A percentile compares a stretch with the other conserved stretches of the same genome.
phyloP scores from a whole-genome alignment of 2,797 vertebrate species.

The Paedocypris micromegethes region DNA sequence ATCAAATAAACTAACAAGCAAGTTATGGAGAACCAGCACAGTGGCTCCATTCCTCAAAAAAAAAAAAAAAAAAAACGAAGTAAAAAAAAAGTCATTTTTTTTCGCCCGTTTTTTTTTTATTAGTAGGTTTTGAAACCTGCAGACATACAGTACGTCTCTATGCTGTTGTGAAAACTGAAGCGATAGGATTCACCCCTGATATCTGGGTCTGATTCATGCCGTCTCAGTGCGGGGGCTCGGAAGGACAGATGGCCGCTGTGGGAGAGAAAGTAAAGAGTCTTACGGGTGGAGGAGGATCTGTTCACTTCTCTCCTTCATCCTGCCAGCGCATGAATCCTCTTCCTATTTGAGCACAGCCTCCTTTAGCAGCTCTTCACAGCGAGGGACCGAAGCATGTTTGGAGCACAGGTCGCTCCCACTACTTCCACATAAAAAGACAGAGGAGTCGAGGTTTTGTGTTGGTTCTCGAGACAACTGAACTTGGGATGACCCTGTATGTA shows the following conservation, averaged over 20 bases:
- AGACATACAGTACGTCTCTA: constrained; percentile 5
- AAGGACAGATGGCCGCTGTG: constrained; percentile 49
- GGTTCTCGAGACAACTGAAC: constrained; percentile 13
- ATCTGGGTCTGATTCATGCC: constrained; percentile 51
- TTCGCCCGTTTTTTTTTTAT: too few relatives aligned
- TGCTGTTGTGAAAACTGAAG: constrained; percentile 52
- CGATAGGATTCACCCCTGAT: constrained; percentile 14
- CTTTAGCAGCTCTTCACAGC: background rate
- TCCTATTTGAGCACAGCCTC: background rate
- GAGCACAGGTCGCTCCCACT: background rate
- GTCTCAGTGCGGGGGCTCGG: constrained; percentile 51
- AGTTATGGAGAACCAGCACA: too few relatives aligned
- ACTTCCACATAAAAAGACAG: constrained; percentile 20
- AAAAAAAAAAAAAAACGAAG: too few relatives aligned
- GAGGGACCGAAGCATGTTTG: constrained; percentile 1
- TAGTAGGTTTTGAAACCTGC: too few relatives aligned
- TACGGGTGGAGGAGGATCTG: constrained; percentile 40
- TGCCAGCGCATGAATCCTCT: constrained; percentile 13
- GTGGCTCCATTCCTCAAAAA: too few relatives aligned
- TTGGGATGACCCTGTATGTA: constrained; percentile 12
- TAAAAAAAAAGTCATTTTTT: too few relatives aligned
- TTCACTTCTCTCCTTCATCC: constrained; percentile 19
- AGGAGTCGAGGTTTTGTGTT: constrained; percentile 9
- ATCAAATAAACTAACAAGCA: too few relatives aligned
- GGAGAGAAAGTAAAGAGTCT: constrained; percentile 49